Conservation (phyloP, 1,140 invertebrate species). For the Dendrolimus punctatus region DNA sequence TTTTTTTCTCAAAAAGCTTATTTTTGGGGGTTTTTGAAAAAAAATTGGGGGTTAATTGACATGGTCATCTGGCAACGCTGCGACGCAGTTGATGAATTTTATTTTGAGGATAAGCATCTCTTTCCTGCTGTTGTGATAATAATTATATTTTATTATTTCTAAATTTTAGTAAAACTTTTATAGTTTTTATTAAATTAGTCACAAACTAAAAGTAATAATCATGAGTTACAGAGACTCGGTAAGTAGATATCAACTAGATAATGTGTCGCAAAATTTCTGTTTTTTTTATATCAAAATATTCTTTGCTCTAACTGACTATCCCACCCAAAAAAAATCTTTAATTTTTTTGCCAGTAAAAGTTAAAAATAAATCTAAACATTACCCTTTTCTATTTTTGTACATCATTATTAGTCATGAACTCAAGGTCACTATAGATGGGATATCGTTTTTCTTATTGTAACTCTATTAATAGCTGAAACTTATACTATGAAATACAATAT, state of each 20-base stretch:
- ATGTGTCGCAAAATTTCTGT: background rate
- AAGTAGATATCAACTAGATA: conserved; percentile 25
- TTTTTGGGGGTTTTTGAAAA: no score
- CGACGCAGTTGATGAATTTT: conserved; percentile 13
- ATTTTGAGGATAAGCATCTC: conserved; percentile 7
- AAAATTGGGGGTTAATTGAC: no score
- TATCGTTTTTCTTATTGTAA: conserved; percentile 17
- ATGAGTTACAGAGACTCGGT: conserved; percentile 64
- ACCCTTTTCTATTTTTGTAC: conserved; percentile 21
- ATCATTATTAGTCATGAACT: conserved; percentile 20
- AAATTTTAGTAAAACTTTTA: background rate
- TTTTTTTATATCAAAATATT: background rate
- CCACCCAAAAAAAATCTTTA: no score
- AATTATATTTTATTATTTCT: background rate
- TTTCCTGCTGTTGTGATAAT: background rate
- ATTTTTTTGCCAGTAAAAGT: no score
- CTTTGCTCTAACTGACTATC: conserved; percentile 1
- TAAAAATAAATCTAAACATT: conserved; percentile 13
- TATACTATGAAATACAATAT: background rate
- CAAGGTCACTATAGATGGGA: conserved; percentile 19
- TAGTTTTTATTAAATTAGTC: background rate
- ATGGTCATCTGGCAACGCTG: no score
- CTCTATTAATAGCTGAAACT: conserved; percentile 1
- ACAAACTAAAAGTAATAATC: conserved; percentile 16
- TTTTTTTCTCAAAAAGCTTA: no score